Conservation (phyloP, 2,113 vertebrate species). For the Pycnonotus jocosus region DNA sequence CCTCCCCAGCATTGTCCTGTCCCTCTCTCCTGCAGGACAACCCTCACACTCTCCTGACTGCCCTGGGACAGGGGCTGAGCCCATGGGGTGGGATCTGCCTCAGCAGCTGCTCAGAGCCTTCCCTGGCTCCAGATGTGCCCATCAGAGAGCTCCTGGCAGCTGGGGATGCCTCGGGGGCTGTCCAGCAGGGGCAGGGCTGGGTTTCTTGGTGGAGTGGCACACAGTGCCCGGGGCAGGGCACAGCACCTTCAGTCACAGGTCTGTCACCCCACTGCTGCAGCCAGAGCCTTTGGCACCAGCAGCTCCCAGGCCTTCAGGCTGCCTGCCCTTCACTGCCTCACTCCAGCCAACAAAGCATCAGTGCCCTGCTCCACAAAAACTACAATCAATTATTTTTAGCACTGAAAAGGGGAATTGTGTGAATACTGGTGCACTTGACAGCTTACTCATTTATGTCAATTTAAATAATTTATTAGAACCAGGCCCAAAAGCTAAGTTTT, state of each 20-base stretch:
- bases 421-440: neutral
- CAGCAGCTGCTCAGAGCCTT: neutral
- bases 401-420: neutral
- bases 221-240: neutral
- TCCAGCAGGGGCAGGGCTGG: neutral
- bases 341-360: neutral
- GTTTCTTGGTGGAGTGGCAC: neutral
- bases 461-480: neutral
- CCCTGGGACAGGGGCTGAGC: neutral
- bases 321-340: neutral
- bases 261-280: neutral
- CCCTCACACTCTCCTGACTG: fast-evolving
- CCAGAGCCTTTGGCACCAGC: neutral
- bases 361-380: neutral
- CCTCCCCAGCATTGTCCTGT: neutral
- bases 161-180: neutral
- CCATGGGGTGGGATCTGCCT: fast-evolving
- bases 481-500: neutral
- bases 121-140: neutral
- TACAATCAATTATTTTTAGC: neutral
- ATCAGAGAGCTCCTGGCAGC: neutral
- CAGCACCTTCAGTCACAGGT: neutral
- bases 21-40: neutral
- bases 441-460: neutral
- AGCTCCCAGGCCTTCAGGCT: neutral